These are phyloP conservation scores for Mycteria americana DNA, from an alignment of 2,797 vertebrate species.

Conservation along the genomic window DNA sequence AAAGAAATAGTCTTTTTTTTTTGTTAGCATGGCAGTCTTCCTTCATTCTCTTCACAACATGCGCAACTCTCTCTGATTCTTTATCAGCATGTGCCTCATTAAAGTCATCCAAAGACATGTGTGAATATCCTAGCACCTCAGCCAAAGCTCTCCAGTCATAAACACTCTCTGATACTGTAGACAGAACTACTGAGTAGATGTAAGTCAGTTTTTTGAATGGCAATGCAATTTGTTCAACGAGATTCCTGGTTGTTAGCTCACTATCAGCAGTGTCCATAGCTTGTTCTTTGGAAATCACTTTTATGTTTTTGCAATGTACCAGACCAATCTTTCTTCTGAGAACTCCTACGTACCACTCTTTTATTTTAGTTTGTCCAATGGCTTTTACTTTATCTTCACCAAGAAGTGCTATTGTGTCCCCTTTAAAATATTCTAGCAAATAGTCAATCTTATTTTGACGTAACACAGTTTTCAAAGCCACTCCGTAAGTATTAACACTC, in stretches of 20 bases:
- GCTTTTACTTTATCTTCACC: conserved; percentile 87
- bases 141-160: conserved; percentile 88
- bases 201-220: conserved; percentile 96
- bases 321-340: conserved; percentile 88
- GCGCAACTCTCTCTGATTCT: conserved; percentile 88
- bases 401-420: conserved; percentile 91
- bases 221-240: conserved; percentile 87
- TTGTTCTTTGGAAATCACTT: conserved; percentile 88
- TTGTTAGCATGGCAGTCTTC: conserved; percentile 92
- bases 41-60: conserved; percentile 90
- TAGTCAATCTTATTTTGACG: conserved; percentile 91
- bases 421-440: conserved; percentile 96
- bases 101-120: conserved; percentile 79
- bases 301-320: conserved; percentile 92
- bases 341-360: conserved; percentile 95
- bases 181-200: conserved; percentile 92
- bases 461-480: conserved; percentile 90
- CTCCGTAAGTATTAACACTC: conserved; percentile 82
- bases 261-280: conserved; percentile 85
- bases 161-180: conserved; percentile 87
- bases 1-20: conserved; percentile 87
- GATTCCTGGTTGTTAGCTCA: conserved; percentile 80
- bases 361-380: conserved; percentile 89
- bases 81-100: conserved; percentile 76
- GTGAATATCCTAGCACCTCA: conserved; percentile 84